Base-by-base conservation (phyloP, 2,797 vertebrate species). In the Smutsia temminckii region DNA sequence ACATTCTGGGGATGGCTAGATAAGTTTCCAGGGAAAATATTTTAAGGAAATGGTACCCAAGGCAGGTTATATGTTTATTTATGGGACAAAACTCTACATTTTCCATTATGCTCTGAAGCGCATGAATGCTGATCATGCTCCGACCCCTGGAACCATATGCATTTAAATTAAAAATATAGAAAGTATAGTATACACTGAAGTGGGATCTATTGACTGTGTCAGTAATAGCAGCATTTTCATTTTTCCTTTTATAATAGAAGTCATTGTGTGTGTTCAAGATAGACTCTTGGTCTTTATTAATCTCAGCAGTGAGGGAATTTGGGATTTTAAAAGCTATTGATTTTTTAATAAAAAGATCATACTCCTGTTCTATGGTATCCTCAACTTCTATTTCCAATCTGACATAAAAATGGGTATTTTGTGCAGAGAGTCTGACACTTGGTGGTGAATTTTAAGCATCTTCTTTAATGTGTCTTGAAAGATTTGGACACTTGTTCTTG, bases 161-260 rank as follows among this genome's bases (percentile, higher is more conserved):
- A 98, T 98, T 98, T 98, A 98, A 98, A 98, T 98, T 98, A 98
- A 98, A 98, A 98, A 98, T 98, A 98, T 95, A 98, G 96, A 97
- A 98, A 98, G 97, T 96, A 98, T 97, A 98, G 97, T 97, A 98
- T 97, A 97, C 97, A 98, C 96, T 34, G 95, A 98, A 96, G 97
- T 98, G 96, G 96, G 98, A 98, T 98, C 97, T 98, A 98, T 98
- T 97, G 98, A 98, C 97, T 98, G 46, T 98, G 97, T 98, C 97
- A 98, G 98, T 97, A 98, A 98, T 91, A 98, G 97, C 97, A 95
- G 95, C 94, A n/a, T 98, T 98, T 98, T 98, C 98, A 98, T 98
- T 98, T 98, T 98, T 97, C 97, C 97, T 97, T 97, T 98, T 98
- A 97, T 98, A 98, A 98, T 98, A 97, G 98, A 98, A 98, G 95